Evolutionary conservation across 2,888 invertebrate genomes (phyloP).

Genomic region (Lithophane ornitopus): DNA sequence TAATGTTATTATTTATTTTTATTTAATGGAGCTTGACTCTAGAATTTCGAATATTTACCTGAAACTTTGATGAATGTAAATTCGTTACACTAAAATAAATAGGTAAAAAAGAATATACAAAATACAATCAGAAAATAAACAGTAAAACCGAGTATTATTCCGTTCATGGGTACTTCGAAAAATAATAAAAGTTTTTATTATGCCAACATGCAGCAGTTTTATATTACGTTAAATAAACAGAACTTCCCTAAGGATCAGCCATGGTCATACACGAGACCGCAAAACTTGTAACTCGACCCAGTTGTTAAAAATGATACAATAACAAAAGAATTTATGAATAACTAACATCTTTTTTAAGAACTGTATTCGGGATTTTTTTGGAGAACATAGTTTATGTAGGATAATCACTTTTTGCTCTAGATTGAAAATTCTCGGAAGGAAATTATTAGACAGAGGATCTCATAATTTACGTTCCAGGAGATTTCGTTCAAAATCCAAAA

Average conservation of each 20-base stretch:
- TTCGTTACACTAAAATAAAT: neutral
- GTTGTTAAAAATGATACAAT: slow-evolving; percentile 48
- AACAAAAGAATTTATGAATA: slow-evolving; percentile 41
- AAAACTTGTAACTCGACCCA: slow-evolving; percentile 42
- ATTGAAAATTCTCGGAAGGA: neutral
- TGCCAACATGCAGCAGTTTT: neutral
- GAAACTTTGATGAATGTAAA: neutral
- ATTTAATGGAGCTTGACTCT: too few relatives aligned
- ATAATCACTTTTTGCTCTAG: neutral
- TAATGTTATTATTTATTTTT: too few relatives aligned
- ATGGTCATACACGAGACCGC: slow-evolving; percentile 16
- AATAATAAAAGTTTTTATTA: neutral
- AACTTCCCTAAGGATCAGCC: slow-evolving; percentile 21
- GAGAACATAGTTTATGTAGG: neutral
- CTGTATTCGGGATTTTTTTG: slow-evolving; percentile 11
- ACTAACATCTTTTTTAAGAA: slow-evolving; percentile 32
- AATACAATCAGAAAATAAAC: neutral
- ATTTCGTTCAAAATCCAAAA: neutral
- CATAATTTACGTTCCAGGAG: neutral
- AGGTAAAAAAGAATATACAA: neutral
- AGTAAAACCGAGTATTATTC: too few relatives aligned
- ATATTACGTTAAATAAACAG: slow-evolving; percentile 22
- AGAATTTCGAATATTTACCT: neutral
- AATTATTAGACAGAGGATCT: neutral
- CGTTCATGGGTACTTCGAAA: neutral